phyloP scores from a whole-genome alignment of 2,888 invertebrate genomes.

The Melanostoma scalare region DNA sequence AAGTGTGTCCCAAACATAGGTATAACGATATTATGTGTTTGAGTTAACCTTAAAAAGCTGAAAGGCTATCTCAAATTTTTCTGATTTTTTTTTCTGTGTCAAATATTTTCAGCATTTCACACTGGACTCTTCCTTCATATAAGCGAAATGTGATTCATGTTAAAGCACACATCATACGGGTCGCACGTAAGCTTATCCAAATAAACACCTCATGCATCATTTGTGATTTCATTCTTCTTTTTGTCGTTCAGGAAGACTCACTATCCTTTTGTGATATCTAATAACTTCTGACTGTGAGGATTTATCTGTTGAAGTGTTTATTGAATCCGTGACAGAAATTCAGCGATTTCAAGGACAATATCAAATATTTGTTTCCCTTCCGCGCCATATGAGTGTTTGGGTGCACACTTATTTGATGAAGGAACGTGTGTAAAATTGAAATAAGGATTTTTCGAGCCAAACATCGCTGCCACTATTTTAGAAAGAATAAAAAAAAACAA shows the following conservation, averaged over 20 bases:
- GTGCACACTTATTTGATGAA: slow-evolving; percentile 43
- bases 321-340: slow-evolving; percentile 81
- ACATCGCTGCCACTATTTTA: slow-evolving; percentile 49
- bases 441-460: slow-evolving; percentile 51
- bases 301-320: slow-evolving; percentile 80
- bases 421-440: slow-evolving; percentile 70
- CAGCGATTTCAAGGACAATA: slow-evolving; percentile 74
- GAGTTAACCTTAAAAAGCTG: too few relatives aligned
- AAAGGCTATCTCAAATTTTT: too few relatives aligned
- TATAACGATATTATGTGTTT: not conserved
- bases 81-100: too few relatives aligned
- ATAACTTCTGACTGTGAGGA: slow-evolving; percentile 35
- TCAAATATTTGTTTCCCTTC: slow-evolving; percentile 66
- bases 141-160: not conserved
- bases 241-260: slow-evolving; percentile 3
- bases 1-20: slow-evolving; percentile 5
- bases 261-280: slow-evolving; percentile 35
- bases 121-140: too few relatives aligned
- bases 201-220: slow-evolving; percentile 64
- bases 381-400: slow-evolving; percentile 15
- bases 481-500: not conserved
- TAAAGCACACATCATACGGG: slow-evolving; percentile 22
- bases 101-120: too few relatives aligned
- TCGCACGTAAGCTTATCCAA: slow-evolving; percentile 52
- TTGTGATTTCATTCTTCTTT: slow-evolving; percentile 34